phyloP scores from a whole-genome alignment of 2,797 vertebrate species.

The Amblyopsis hoosieri region DNA sequence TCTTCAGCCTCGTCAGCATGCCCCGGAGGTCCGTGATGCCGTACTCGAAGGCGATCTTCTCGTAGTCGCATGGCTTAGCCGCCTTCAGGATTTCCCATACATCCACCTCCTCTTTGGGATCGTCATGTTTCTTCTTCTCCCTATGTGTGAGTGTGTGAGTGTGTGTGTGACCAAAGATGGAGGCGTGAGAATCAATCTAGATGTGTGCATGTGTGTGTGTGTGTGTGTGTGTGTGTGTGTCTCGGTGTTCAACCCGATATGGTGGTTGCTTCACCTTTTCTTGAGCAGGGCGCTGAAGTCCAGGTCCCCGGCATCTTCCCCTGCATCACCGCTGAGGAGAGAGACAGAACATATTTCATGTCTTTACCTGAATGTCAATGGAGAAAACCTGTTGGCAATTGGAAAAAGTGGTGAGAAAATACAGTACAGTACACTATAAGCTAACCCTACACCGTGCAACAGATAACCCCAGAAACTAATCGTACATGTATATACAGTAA shows the following conservation, averaged over 20 bases:
- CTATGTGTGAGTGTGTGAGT: conserved; percentile 25
- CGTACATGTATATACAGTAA: conserved; percentile 9
- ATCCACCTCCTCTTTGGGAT: conserved; percentile 81
- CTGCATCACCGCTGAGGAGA: conserved; percentile 74
- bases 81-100: conserved; percentile 87
- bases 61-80: conserved; percentile 89
- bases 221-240: neutral
- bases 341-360: conserved; percentile 1
- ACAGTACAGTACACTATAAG: conserved; percentile 29
- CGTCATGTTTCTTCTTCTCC: conserved; percentile 76
- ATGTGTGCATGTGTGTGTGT: neutral
- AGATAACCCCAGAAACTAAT: conserved; percentile 20
- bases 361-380: neutral
- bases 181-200: neutral
- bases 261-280: conserved; percentile 79
- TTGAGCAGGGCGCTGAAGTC: conserved; percentile 91
- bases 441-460: conserved; percentile 23
- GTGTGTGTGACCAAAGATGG: neutral
- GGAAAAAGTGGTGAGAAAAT: conserved; percentile 12
- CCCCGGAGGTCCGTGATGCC: conserved; percentile 93
- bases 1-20: conserved; percentile 88
- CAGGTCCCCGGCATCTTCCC: conserved; percentile 83
- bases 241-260: neutral
- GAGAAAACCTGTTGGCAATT: conserved; percentile 11
- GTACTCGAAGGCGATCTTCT: conserved; percentile 90